phyloP scores from a whole-genome alignment of 2,888 invertebrate species.

The Catocala sponsa region DNA sequence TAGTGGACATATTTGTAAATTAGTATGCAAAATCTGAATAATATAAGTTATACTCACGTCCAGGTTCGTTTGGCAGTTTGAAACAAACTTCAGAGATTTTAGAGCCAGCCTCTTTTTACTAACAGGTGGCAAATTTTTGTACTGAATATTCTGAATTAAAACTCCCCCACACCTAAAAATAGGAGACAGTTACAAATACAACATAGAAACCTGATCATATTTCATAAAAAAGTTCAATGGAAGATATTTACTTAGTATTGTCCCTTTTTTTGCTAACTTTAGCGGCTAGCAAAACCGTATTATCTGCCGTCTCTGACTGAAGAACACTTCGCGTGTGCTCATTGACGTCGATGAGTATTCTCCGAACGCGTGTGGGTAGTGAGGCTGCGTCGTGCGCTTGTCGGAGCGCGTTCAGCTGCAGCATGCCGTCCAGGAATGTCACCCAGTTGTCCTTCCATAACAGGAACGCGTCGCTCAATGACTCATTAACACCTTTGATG shows the following conservation, averaged over 20 bases:
- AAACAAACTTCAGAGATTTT: slow-evolving; percentile 40
- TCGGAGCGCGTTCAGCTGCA: slow-evolving; percentile 91
- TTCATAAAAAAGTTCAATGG: not conserved
- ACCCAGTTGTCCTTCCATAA: slow-evolving; percentile 94
- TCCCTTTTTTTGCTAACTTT: slow-evolving; percentile 30
- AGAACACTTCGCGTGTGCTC: slow-evolving; percentile 30
- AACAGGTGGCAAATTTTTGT: slow-evolving; percentile 35
- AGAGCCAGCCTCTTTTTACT: slow-evolving; percentile 29
- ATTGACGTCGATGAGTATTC: slow-evolving; percentile 46
- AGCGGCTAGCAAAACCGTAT: slow-evolving; percentile 36
- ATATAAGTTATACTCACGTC: slow-evolving; percentile 40
- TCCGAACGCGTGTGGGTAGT: slow-evolving; percentile 84
- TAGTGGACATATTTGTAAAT: not conserved
- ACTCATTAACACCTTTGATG: slow-evolving; percentile 45
- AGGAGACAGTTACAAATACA: not conserved
- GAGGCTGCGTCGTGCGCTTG: slow-evolving; percentile 88
- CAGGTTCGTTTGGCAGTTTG: slow-evolving; percentile 29
- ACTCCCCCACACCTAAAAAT: slow-evolving; percentile 60
- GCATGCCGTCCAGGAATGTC: slow-evolving; percentile 93
- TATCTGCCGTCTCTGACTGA: not conserved
- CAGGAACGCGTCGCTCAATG: slow-evolving; percentile 62
- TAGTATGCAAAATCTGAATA: not conserved
- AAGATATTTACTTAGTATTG: slow-evolving; percentile 42
- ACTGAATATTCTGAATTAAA: slow-evolving; percentile 46
- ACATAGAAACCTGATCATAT: not conserved